These are phyloP conservation scores for Mythimna loreyi DNA, from an alignment of 2,888 invertebrate genomes.

Conservation along the genomic window DNA sequence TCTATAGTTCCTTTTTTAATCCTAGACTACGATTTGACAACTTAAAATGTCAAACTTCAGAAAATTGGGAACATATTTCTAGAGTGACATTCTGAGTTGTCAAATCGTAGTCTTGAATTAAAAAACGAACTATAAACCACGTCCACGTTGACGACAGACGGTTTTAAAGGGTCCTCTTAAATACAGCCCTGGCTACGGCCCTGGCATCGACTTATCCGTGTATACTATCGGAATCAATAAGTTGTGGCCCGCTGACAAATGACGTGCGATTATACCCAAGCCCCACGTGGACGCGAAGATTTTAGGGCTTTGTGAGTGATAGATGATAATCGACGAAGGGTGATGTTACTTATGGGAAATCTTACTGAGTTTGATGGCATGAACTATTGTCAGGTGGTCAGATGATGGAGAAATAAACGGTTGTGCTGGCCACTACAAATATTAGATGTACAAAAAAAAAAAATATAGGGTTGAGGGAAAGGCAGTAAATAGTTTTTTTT, in stretches of 20 bases:
- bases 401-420: conserved; percentile 1
- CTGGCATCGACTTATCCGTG: conserved; percentile 37
- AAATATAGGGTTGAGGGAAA: too few relatives aligned
- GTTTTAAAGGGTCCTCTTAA: too few relatives aligned
- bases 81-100: too few relatives aligned
- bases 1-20: too few relatives aligned
- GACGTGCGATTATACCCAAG: conserved; percentile 74
- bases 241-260: conserved; percentile 70
- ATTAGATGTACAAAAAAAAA: neutral
- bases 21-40: too few relatives aligned
- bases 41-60: too few relatives aligned
- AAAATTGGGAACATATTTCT: too few relatives aligned
- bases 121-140: too few relatives aligned
- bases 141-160: too few relatives aligned
- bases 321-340: conserved; percentile 52
- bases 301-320: conserved; percentile 57
- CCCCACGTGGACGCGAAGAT: conserved; percentile 63
- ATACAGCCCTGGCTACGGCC: too few relatives aligned
- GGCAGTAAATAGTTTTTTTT: too few relatives aligned
- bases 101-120: too few relatives aligned
- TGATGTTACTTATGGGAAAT: conserved; percentile 24
- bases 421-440: neutral
- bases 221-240: conserved; percentile 71
- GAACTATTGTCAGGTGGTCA: neutral
- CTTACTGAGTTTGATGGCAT: conserved; percentile 25